These are phyloP conservation scores for Orthosia cruda DNA, from an alignment of 2,888 invertebrate genomes.

Conservation along the genomic window DNA sequence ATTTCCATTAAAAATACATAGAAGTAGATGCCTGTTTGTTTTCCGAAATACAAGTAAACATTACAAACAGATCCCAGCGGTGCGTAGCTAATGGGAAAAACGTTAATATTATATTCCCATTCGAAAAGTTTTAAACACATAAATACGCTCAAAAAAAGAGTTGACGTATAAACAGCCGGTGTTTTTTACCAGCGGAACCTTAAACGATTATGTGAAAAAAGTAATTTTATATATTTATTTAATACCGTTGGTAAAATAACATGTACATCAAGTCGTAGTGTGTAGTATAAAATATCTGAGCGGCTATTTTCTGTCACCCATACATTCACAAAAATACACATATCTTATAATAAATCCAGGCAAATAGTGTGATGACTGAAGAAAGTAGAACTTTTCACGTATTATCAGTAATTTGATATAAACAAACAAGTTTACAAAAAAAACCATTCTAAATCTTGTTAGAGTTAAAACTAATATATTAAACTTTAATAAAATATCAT, in stretches of 20 bases:
- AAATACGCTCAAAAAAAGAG: conserved; percentile 3
- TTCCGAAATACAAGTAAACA: conserved; percentile 6
- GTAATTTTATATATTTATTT: conserved; percentile 3
- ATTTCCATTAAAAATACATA: not conserved
- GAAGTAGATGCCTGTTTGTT: conserved; percentile 8
- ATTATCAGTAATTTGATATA: no score
- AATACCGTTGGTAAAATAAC: not conserved
- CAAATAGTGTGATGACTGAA: no score
- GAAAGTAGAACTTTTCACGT: no score
- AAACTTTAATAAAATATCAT: no score
- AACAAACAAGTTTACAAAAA: no score
- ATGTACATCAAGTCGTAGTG: not conserved
- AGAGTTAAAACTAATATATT: no score
- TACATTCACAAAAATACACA: not conserved
- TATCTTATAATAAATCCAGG: not conserved
- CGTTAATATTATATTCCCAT: conserved; percentile 43
- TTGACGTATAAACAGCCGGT: conserved; percentile 4
- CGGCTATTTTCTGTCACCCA: not conserved
- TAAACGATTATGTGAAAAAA: conserved; percentile 2
- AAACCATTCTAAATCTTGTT: no score
- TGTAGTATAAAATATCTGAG: not conserved
- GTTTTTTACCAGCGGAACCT: conserved; percentile 11
- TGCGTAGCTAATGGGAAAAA: conserved; percentile 50
- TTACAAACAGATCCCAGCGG: conserved; percentile 13
- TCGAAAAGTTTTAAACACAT: no score